Evolutionary conservation across 2,888 invertebrate genomes (phyloP).

Genomic region (Congeria kusceri): DNA sequence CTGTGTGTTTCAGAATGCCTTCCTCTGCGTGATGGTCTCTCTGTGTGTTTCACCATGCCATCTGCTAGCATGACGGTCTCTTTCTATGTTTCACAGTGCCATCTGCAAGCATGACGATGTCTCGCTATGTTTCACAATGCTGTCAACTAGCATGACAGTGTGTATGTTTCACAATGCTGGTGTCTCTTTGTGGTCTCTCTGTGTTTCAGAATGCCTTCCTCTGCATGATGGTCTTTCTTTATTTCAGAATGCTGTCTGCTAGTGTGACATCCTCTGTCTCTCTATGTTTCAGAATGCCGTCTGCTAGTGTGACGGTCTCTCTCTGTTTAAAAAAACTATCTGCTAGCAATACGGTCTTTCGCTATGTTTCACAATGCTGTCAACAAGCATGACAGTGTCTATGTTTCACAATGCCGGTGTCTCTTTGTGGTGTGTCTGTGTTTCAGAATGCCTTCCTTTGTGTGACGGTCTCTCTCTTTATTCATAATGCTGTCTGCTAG

Average conservation of each 20-base stretch:
- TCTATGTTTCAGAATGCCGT: neutral
- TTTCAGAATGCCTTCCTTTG: neutral
- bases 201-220: neutral
- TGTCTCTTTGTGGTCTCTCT: neutral
- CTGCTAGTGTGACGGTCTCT: neutral
- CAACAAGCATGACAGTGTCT: neutral
- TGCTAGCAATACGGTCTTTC: neutral
- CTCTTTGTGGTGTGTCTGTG: neutral
- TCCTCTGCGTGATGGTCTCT: no score
- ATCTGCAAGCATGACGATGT: neutral
- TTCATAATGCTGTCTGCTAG: neutral
- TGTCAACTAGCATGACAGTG: no score
- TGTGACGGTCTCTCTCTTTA: constrained; percentile 1
- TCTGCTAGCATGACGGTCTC: neutral
- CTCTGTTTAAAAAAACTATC: neutral
- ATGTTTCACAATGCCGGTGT: neutral
- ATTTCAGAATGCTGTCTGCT: neutral
- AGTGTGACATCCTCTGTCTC: neutral
- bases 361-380: neutral
- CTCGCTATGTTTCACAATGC: neutral
- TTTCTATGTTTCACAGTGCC: neutral
- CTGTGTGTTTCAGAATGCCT: no score
- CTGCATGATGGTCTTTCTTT: neutral
- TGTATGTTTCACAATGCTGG: neutral
- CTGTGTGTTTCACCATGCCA: neutral